phyloP scores from a whole-genome alignment of 92 coral and sea anemone genomes.

The Umimayanthus kanabou region DNA sequence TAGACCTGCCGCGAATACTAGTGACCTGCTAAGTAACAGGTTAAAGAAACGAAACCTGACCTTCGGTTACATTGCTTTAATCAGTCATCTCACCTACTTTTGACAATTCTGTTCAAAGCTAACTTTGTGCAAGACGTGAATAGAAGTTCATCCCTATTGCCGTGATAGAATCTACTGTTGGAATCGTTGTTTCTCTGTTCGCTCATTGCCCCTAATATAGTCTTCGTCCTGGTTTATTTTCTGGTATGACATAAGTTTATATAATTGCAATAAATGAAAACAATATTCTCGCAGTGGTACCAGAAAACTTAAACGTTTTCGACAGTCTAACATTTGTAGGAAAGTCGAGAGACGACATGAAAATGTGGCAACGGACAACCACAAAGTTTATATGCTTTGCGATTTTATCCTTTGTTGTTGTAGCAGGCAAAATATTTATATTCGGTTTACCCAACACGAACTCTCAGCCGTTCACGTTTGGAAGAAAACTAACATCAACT shows the following conservation, averaged over 20 bases:
- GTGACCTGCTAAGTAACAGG: constrained; percentile 20
- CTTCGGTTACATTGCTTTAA: constrained; percentile 5
- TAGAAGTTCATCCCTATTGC: no score
- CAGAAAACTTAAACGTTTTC: constrained; percentile 1
- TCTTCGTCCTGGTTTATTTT: constrained; percentile 11
- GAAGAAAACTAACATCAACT: constrained; percentile 30
- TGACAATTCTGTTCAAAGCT: not conserved
- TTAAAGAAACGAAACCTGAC: not conserved
- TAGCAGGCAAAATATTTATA: constrained; percentile 19
- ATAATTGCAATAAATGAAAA: constrained; percentile 10
- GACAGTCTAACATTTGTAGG: not conserved
- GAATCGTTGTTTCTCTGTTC: not conserved
- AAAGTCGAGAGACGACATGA: not conserved
- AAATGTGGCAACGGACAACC: constrained; percentile 22
- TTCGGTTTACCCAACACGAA: constrained; percentile 10
- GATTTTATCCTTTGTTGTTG: constrained; percentile 3
- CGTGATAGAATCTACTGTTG: not conserved
- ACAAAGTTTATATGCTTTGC: constrained; percentile 5
- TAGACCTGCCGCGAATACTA: not conserved
- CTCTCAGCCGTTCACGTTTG: not conserved
- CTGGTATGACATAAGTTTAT: constrained; percentile 39
- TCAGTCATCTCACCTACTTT: not conserved
- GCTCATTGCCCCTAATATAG: not conserved
- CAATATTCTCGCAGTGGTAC: constrained; percentile 4
- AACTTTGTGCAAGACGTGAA: not conserved